phyloP scores from a whole-genome alignment of 2,888 invertebrate genomes.

The Lamproptera curius region DNA sequence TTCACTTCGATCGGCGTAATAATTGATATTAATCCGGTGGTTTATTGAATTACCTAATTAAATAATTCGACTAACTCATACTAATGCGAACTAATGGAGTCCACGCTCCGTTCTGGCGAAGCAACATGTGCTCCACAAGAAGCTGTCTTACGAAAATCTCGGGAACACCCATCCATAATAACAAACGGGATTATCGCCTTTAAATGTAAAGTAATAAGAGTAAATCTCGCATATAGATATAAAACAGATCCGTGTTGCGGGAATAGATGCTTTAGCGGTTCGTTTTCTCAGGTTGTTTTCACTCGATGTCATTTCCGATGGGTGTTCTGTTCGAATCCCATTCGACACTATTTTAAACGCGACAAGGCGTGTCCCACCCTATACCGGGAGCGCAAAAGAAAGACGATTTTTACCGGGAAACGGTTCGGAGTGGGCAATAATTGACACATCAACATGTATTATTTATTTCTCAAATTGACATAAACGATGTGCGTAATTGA shows the following conservation, averaged over 20 bases:
- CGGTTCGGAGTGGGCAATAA: slow-evolving; percentile 58
- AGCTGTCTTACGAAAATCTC: slow-evolving; percentile 44
- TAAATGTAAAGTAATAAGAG: slow-evolving; percentile 34
- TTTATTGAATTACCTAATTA: slow-evolving; percentile 78
- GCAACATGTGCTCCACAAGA: slow-evolving; percentile 63
- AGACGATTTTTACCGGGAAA: slow-evolving; percentile 45
- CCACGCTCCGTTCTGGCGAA: slow-evolving; percentile 65
- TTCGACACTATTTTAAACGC: slow-evolving; percentile 38
- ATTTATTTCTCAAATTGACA: slow-evolving; percentile 70
- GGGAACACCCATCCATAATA: slow-evolving; percentile 41
- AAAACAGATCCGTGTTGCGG: slow-evolving; percentile 12
- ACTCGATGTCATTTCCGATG: slow-evolving; percentile 26
- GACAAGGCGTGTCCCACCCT: slow-evolving; percentile 51
- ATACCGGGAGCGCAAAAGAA: slow-evolving; percentile 46
- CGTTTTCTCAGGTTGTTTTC: slow-evolving; percentile 34
- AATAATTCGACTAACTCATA: slow-evolving; percentile 73
- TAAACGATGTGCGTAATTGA: slow-evolving; percentile 66
- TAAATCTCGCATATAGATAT: slow-evolving; percentile 26
- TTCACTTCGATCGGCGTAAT: slow-evolving; percentile 46
- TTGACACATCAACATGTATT: slow-evolving; percentile 70
- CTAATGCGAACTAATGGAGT: slow-evolving; percentile 77
- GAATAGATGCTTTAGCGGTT: slow-evolving; percentile 36
- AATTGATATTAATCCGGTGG: slow-evolving; percentile 71
- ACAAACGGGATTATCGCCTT: slow-evolving; percentile 32
- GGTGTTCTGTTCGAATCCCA: slow-evolving; percentile 45